phyloP scores from a whole-genome alignment of 2,797 vertebrate species.

The Chelonia mydas region DNA sequence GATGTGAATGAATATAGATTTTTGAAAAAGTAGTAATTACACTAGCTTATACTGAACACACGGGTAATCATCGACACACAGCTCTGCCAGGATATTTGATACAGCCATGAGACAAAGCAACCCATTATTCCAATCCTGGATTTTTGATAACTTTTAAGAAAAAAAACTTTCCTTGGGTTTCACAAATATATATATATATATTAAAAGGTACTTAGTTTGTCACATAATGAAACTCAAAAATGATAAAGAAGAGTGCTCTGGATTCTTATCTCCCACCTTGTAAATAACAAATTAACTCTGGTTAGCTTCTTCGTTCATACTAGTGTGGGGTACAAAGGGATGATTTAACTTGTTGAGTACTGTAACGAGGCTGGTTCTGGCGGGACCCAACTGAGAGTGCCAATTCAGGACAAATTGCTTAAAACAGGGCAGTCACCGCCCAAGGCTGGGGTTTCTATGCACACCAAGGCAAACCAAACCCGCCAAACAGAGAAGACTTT shows the following conservation, averaged over 20 bases:
- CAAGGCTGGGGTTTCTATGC: too few species aligned
- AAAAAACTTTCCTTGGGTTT: background rate
- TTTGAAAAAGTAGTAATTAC: background rate
- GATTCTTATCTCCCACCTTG: background rate
- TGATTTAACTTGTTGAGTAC: background rate
- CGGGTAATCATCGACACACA: background rate
- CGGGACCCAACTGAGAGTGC: too few species aligned
- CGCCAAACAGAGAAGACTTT: too few species aligned
- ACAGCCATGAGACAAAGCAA: background rate
- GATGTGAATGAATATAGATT: background rate
- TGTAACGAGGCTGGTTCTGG: too few species aligned
- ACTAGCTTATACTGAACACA: background rate
- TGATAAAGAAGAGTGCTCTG: background rate
- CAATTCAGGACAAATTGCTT: too few species aligned
- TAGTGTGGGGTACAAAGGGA: background rate
- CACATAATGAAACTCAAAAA: background rate
- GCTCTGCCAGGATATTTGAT: background rate
- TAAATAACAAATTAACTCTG: background rate
- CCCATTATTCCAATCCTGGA: background rate
- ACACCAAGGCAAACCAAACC: too few species aligned
- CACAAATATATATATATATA: background rate
- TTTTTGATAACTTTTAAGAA: background rate
- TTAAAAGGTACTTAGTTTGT: background rate
- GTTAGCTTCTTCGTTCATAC: background rate
- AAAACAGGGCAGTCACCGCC: too few species aligned